Evolutionary conservation across 2,888 invertebrate genomes (phyloP).

Genomic region (Tenthredo scrophulariae): DNA sequence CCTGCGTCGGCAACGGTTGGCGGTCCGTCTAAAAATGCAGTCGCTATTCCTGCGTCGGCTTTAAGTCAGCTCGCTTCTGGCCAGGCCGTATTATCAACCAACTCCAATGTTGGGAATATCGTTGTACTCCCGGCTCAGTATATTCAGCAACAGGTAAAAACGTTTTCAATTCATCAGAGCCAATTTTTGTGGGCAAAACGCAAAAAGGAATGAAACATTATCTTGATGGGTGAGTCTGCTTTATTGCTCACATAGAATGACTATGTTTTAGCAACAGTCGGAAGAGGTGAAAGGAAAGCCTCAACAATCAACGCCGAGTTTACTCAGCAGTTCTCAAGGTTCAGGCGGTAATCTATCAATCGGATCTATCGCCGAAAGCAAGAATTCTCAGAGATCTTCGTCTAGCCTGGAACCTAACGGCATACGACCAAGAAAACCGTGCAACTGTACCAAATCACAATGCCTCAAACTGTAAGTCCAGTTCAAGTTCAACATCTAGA

Average conservation of each 20-base stretch:
- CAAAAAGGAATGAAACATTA: background rate
- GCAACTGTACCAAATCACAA: conserved; percentile 99
- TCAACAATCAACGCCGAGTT: conserved; percentile 69
- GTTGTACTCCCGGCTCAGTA: conserved; percentile 82
- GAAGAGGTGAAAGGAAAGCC: conserved; percentile 72
- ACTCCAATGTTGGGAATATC: conserved; percentile 78
- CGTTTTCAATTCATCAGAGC: background rate
- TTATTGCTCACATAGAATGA: background rate
- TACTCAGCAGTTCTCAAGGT: conserved; percentile 70
- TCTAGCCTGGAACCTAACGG: conserved; percentile 79
- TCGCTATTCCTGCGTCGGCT: conserved; percentile 77
- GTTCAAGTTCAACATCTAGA: conserved; percentile 10
- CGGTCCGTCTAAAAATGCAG: conserved; percentile 71
- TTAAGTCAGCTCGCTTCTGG: conserved; percentile 76
- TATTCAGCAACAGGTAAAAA: conserved; percentile 77
- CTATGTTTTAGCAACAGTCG: conserved; percentile 59
- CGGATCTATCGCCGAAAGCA: conserved; percentile 68
- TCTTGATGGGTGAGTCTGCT: background rate
- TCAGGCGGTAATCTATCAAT: conserved; percentile 68
- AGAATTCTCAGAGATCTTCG: conserved; percentile 66
- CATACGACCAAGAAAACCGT: conserved; percentile 92
- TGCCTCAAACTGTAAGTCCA: conserved; percentile 93
- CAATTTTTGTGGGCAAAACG: background rate
- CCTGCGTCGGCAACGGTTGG: conserved; percentile 74
- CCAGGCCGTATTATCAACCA: conserved; percentile 74